Evolutionary conservation across 2,113 vertebrate genomes (phyloP), one percentile per base, ranked within the genome.

Genomic region (Anoura caudifer): DNA sequence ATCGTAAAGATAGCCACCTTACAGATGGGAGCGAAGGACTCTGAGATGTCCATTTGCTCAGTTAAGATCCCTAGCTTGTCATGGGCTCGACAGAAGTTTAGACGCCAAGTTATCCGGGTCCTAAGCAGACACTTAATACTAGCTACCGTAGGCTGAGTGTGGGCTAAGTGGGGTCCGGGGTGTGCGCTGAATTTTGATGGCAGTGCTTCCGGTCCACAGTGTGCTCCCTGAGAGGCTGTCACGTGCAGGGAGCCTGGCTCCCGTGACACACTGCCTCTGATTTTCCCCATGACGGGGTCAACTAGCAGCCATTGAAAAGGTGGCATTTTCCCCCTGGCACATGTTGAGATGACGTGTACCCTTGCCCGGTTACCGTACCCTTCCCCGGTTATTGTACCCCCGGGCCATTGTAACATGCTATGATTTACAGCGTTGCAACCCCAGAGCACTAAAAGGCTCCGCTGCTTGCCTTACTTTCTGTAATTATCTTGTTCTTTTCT

Each of bases 401-500:
- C 3, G 50, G 82, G 33, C 7, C 76, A 61, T 45, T 76, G 83
- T 24, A 77, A 26, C 16, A 0, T 50, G 38, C 31, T 94, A 1
- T 50, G 80, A 36, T 79, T 96, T 87, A 79, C 0, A 67, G 54
- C 69, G 43, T 4, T 76, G 16, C 26, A 3, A 72, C 73, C 19
- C 52, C 9, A 45, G 63, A 85, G 52, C 31, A 50, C 45, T 31
- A 28, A 33, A 72, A 82, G 19, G 2, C 17, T 77, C 50, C 16
- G 16, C 28, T n/a, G n/a, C 67, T 72, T 77, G 9, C 33, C 15
- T 91, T 33, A 59, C 17, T 87, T 47, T 65, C 47, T 93, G 1
- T 63, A 81, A 81, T 56, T 19, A 77, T 22, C 79, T 75, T 86
- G 59, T 79, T 70, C 76, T 90, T 89, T 93, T 87, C 76, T 91